Conservation (phyloP, 2,113 vertebrate genomes). For the Lepus americanus region DNA sequence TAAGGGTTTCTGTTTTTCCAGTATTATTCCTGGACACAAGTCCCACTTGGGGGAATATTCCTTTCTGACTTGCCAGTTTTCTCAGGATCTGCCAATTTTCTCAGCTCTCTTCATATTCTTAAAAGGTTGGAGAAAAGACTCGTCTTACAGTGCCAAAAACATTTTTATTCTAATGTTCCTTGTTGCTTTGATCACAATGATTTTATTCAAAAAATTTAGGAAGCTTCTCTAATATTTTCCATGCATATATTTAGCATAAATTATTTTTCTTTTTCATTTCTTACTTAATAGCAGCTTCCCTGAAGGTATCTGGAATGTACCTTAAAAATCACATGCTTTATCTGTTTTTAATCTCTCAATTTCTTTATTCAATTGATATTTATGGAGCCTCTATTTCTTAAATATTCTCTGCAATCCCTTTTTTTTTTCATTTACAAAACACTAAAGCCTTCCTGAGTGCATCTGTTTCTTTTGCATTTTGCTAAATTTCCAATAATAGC, state of each 20-base stretch:
- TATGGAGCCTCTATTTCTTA: neutral
- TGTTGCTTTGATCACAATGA: neutral
- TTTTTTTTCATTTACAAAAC: neutral
- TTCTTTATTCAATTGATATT: conserved; percentile 24
- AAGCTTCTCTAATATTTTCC: conserved; percentile 7
- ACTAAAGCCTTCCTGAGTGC: neutral
- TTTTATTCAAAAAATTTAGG: neutral
- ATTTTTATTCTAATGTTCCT: neutral
- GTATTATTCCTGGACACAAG: neutral
- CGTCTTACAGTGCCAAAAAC: neutral
- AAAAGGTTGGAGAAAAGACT: neutral
- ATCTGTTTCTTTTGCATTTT: neutral
- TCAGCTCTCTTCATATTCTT: neutral
- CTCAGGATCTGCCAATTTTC: neutral
- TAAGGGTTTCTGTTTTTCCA: neutral
- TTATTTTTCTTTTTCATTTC: neutral
- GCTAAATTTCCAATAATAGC: neutral
- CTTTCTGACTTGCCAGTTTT: neutral
- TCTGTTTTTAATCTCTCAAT: neutral
- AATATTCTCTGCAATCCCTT: neutral
- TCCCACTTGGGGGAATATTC: neutral
- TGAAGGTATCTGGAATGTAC: neutral
- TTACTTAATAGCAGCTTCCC: neutral
- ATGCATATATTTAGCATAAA: neutral
- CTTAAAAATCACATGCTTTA: neutral